phyloP scores from a whole-genome alignment of 2,888 invertebrate genomes.

The Drosophila austrosaltans region DNA sequence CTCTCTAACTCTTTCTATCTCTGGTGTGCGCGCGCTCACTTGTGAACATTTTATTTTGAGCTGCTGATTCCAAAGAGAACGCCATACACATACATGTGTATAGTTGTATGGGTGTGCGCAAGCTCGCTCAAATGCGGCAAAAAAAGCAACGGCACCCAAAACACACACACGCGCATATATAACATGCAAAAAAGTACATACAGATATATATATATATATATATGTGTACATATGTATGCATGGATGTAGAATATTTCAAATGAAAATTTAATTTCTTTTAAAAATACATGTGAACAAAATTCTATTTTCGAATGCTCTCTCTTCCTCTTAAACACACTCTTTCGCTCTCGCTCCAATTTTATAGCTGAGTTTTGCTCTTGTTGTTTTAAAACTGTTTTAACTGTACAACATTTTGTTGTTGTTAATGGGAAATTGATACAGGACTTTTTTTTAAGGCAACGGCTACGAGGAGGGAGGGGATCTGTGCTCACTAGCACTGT shows the following conservation, averaged over 20 bases:
- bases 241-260: conserved; percentile 33
- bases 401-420: conserved; percentile 26
- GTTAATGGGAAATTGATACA: background rate
- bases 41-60: conserved; percentile 64
- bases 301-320: conserved; percentile 64
- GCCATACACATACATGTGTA: conserved; percentile 44
- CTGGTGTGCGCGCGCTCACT: conserved; percentile 47
- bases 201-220: conserved; percentile 35
- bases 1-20: conserved; percentile 19
- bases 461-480: background rate
- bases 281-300: conserved; percentile 46
- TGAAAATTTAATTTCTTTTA: conserved; percentile 61
- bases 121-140: conserved; percentile 61
- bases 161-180: conserved; percentile 30
- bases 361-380: conserved; percentile 6
- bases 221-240: conserved; percentile 27
- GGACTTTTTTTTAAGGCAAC: background rate
- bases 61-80: conserved; percentile 28
- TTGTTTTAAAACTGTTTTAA: conserved; percentile 23
- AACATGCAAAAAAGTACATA: conserved; percentile 21
- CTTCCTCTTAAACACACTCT: conserved; percentile 26
- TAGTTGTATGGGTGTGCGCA: conserved; percentile 61
- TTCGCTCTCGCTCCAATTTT: background rate
- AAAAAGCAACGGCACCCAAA: conserved; percentile 64
- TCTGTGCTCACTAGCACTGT: conserved; percentile 43